Evolutionary conservation across 1,140 invertebrate species (phyloP).

Genomic region (Linepithema humile): DNA sequence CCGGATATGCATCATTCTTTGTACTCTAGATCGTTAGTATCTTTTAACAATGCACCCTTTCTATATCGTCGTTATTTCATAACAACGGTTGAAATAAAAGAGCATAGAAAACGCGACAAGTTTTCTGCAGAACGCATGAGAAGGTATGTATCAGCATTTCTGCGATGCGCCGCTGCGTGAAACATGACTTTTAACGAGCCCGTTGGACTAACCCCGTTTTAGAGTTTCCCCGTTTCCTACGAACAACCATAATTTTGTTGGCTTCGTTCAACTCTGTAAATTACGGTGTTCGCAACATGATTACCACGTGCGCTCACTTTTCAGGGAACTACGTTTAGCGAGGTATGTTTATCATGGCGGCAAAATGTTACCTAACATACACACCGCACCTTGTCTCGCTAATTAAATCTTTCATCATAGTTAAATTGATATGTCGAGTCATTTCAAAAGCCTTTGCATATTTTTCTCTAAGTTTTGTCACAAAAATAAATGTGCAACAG

Average conservation of each 20-base stretch:
- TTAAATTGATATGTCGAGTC: constrained; percentile 10
- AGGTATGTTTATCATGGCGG: constrained; percentile 53
- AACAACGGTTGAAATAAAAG: constrained; percentile 5
- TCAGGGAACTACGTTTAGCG: constrained; percentile 18
- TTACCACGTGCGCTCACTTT: constrained; percentile 47
- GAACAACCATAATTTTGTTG: constrained; percentile 60
- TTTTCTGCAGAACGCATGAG: background rate
- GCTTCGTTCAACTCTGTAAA: constrained; percentile 60
- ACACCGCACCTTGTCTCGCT: background rate
- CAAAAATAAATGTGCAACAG: too few species aligned
- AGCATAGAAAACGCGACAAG: background rate
- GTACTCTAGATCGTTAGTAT: background rate
- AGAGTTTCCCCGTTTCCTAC: constrained; percentile 42
- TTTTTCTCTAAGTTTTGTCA: too few species aligned
- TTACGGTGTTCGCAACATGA: constrained; percentile 60
- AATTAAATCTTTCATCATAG: background rate
- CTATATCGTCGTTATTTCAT: background rate
- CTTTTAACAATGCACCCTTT: background rate
- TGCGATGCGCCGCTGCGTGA: background rate
- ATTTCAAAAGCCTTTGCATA: too few species aligned
- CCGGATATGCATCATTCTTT: too few species aligned
- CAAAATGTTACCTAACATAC: constrained; percentile 9
- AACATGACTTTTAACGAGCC: constrained; percentile 55
- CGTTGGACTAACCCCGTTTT: constrained; percentile 63
- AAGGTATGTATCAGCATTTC: constrained; percentile 39